A percentile compares a stretch with the other conserved stretches of the same genome.
phyloP scores from a whole-genome alignment of 2,797 vertebrate genomes.

The Uromys caudimaculatus region DNA sequence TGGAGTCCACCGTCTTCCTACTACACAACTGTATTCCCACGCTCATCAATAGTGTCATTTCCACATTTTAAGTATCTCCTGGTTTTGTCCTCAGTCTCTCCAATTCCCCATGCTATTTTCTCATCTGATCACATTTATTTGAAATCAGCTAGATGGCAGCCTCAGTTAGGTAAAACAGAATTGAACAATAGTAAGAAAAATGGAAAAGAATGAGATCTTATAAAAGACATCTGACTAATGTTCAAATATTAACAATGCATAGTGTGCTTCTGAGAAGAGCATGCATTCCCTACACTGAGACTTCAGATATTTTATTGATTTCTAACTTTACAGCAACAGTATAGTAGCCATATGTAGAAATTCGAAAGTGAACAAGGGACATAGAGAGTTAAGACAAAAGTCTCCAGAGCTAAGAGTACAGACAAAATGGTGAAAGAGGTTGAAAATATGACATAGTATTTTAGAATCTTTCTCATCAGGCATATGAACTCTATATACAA shows the following conservation, averaged over 20 bases:
- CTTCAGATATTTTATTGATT: neutral
- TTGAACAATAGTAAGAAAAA: neutral
- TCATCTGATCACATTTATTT: slow-evolving; percentile 20
- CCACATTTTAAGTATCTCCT: neutral
- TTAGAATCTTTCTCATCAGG: neutral
- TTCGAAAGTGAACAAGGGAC: neutral
- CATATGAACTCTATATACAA: neutral
- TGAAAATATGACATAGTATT: neutral
- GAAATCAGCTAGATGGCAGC: slow-evolving; percentile 5
- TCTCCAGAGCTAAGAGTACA: neutral
- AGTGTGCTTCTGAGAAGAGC: neutral
- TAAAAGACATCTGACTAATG: neutral
- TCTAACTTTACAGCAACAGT: neutral
- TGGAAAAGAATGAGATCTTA: neutral
- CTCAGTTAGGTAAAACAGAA: neutral
- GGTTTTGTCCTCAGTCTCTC: neutral
- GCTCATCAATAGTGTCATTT: neutral
- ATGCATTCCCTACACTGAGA: neutral
- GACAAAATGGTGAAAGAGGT: neutral
- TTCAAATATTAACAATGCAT: neutral
- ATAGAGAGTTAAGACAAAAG: neutral
- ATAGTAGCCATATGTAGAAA: neutral
- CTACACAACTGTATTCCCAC: neutral
- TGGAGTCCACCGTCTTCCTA: neutral
- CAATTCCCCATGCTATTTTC: neutral